Conservation (phyloP, 2,797 vertebrate genomes). For the Buceros bicornis region DNA sequence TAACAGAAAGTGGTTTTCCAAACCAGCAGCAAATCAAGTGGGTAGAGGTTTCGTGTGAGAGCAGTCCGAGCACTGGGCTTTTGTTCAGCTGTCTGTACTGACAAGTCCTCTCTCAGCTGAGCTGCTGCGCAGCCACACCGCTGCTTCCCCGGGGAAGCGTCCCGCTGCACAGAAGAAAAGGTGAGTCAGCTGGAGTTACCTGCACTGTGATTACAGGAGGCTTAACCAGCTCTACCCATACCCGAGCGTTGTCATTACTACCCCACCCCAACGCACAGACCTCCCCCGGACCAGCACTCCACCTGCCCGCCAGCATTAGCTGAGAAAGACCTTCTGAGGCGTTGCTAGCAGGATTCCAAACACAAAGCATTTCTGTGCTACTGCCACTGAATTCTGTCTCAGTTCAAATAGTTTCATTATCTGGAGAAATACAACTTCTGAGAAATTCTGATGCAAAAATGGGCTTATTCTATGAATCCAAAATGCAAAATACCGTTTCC, state of each 20-base stretch:
- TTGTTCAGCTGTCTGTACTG: background rate
- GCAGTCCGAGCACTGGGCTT: background rate
- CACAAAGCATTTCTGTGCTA: background rate
- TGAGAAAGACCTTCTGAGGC: background rate
- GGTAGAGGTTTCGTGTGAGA: background rate
- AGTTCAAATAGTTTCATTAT: background rate
- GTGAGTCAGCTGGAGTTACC: background rate
- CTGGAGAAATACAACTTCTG: background rate
- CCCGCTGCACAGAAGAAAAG: background rate
- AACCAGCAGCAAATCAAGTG: background rate
- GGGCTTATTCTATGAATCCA: background rate
- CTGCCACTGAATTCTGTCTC: background rate
- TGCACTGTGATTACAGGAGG: background rate
- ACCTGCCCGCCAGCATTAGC: background rate
- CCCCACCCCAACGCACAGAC: background rate
- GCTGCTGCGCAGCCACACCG: fast-evolving
- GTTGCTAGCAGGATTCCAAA: background rate
- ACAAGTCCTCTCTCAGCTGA: background rate
- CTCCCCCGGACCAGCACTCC: background rate
- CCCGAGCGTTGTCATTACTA: background rate
- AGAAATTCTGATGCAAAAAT: background rate
- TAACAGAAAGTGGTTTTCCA: background rate
- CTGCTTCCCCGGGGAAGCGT: background rate
- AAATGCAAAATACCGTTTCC: background rate
- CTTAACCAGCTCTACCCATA: background rate